Base-by-base conservation (phyloP, 2,888 invertebrate species). In the Clivina fossor region DNA sequence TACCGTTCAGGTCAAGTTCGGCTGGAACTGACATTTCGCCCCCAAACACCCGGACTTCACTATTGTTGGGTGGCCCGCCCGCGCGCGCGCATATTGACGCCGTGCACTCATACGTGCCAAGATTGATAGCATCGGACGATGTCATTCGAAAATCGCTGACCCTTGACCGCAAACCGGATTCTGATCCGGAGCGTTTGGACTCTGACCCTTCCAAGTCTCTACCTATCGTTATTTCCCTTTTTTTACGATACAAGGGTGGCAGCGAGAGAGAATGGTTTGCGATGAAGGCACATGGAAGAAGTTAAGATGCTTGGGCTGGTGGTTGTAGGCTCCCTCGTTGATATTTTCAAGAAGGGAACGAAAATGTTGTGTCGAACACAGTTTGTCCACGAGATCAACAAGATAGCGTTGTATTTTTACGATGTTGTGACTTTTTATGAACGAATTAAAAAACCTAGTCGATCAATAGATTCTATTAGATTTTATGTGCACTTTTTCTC, bases 391-490 rank as follows among this genome's bases (percentile, higher is more conserved):
- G 30, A 50, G 16, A 50, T 32, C 41, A 50, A 50, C 50, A 50
- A 50, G 50, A 50, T 50, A 50, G 40, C 40, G 40, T 50, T 50
- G 50, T 50, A 50, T 50, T 40, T 50, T 50, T 50, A 50, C 50
- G 41, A 32, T 32, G 50, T 50, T 50, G 50, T 50, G 40, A 50
- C 40, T 41, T 40, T 40, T 32, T 50, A 41, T 13, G 32, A 40
- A 32, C 50, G 30, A 50, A 50, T 50, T 50, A 50, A 50, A 50
- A 50, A 41, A n/a, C n/a, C n/a, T n/a, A n/a, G n/a, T n/a, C n/a
- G n/a, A n/a, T n/a, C n/a, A n/a, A n/a, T n/a, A n/a, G n/a, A n/a
- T n/a, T n/a, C n/a, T n/a, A n/a, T n/a, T n/a, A n/a, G n/a, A n/a
- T n/a, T n/a, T n/a, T n/a, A n/a, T n/a, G n/a, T n/a, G n/a, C n/a